These are phyloP conservation scores for Scalopus aquaticus DNA, from an alignment of 2,113 vertebrate genomes.

Conservation along the genomic window DNA sequence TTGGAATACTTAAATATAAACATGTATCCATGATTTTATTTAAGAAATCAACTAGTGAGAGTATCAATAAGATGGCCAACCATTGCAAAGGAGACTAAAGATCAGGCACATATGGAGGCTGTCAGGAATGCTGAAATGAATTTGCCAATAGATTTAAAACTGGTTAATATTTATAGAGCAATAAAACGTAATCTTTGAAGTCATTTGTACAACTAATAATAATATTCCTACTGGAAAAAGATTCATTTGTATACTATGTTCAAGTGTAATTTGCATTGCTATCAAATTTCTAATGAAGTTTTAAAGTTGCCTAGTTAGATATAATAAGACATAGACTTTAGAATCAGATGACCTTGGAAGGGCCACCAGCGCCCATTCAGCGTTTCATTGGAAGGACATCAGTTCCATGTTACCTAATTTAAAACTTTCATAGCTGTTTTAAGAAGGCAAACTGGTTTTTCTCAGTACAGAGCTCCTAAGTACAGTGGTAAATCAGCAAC, in stretches of 20 bases:
- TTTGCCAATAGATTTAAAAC: background rate
- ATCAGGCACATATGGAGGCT: background rate
- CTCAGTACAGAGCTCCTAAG: background rate
- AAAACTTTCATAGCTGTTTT: background rate
- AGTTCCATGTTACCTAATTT: background rate
- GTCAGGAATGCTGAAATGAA: background rate
- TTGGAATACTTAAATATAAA: slow-evolving; percentile 2
- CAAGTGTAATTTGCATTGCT: background rate
- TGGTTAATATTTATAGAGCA: background rate
- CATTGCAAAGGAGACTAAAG: background rate
- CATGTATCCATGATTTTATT: background rate
- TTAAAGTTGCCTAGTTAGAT: background rate
- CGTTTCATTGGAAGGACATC: background rate
- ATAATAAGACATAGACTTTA: background rate
- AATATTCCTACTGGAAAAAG: background rate
- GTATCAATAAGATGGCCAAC: background rate
- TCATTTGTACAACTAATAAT: background rate
- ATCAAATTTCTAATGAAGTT: background rate
- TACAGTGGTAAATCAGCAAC: background rate
- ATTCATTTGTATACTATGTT: background rate
- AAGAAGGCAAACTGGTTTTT: background rate
- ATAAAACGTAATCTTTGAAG: background rate
- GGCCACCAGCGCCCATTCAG: background rate
- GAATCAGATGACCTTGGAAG: background rate
- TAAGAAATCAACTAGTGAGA: background rate